Evolutionary conservation across 2,113 vertebrate species (phyloP).

Genomic region (Excalfactoria chinensis): DNA sequence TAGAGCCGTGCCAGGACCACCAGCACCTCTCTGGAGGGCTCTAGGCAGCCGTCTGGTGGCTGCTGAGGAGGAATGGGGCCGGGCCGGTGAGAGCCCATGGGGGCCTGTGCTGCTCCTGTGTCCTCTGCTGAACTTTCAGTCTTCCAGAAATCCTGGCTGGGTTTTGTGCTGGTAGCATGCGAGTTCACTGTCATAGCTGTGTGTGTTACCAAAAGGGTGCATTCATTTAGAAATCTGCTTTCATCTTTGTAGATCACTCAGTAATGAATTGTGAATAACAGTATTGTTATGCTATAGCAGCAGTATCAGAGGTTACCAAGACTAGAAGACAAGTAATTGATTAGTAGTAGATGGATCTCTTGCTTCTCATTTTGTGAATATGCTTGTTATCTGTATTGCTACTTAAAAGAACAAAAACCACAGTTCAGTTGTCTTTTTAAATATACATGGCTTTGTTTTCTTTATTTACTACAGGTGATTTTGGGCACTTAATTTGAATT

Average conservation of each 20-base stretch:
- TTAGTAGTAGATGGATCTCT: not conserved
- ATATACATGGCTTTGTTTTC: not conserved
- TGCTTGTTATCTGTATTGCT: not conserved
- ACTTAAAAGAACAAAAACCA: not conserved
- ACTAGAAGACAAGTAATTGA: not conserved
- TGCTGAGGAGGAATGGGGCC: not conserved
- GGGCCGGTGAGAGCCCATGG: not conserved
- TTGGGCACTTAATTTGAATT: not conserved
- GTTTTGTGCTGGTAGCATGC: not conserved
- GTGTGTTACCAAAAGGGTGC: fast-evolving
- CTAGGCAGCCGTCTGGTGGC: not conserved
- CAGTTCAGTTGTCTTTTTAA: not conserved
- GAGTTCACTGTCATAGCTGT: not conserved
- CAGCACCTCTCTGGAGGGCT: slow-evolving; percentile 34
- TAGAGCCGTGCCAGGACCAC: slow-evolving; percentile 30
- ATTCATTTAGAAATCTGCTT: not conserved
- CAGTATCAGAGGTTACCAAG: not conserved
- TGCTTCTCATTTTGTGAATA: not conserved
- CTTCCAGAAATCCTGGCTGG: not conserved
- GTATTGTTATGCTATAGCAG: not conserved
- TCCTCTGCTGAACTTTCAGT: not conserved
- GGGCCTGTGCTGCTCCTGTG: not conserved
- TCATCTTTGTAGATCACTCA: not conserved
- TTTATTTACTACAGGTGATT: not conserved
- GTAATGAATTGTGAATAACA: not conserved